Evolutionary conservation across 2,113 vertebrate species (phyloP).

Genomic region (Prionailurus bengalensis): DNA sequence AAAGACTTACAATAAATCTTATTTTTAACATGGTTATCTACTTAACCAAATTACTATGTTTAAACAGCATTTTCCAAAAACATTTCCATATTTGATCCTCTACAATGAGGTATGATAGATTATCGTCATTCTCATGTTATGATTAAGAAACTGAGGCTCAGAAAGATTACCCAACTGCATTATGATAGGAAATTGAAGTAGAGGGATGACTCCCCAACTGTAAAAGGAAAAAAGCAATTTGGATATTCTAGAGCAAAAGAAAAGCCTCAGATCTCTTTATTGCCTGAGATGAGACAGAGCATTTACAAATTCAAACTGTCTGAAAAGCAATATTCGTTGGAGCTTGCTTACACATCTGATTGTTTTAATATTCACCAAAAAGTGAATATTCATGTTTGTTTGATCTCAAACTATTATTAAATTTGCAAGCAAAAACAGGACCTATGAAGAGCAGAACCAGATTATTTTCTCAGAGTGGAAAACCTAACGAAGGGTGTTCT

Average conservation of each 20-base stretch:
- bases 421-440: constrained; percentile 7
- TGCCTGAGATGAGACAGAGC: neutral
- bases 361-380: constrained; percentile 16
- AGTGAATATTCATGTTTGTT: constrained; percentile 16
- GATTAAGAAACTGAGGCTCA: constrained; percentile 43
- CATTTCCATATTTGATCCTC: constrained; percentile 49
- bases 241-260: constrained; percentile 18
- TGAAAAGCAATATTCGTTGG: constrained; percentile 36
- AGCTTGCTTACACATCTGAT: neutral
- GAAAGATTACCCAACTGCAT: neutral
- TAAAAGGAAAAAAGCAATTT: constrained; percentile 34
- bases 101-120: neutral
- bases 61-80: constrained; percentile 12
- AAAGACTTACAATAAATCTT: neutral
- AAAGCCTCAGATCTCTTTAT: neutral
- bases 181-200: neutral
- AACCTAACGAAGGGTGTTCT: neutral
- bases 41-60: constrained; percentile 30
- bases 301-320: constrained; percentile 15
- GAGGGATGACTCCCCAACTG: constrained; percentile 6
- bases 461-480: constrained; percentile 15
- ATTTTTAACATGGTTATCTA: neutral
- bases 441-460: neutral
- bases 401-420: constrained; percentile 48
- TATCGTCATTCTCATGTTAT: neutral